Percentiles rank a stretch among this genome's conserved stretches.
Conservation (phyloP, 2,888 invertebrate species). For the Phyllotreta cruciferae region DNA sequence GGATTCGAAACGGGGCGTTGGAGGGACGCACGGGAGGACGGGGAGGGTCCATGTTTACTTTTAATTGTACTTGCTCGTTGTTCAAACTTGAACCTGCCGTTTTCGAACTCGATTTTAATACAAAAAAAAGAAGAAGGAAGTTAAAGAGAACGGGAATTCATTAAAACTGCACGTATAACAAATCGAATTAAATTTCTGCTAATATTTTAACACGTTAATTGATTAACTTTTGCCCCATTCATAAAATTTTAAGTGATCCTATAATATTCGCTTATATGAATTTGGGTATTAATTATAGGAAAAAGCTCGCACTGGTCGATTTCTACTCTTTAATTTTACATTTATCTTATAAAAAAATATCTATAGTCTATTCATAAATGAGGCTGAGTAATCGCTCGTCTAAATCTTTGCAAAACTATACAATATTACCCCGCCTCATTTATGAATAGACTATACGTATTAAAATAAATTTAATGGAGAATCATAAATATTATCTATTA, state of each 20-base stretch:
- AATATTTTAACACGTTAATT: neutral
- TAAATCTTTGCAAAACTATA: no score
- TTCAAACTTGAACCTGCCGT: slow-evolving; percentile 55
- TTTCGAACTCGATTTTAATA: slow-evolving; percentile 45
- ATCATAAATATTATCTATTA: no score
- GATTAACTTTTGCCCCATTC: neutral
- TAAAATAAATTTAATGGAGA: no score
- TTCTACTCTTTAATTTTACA: neutral
- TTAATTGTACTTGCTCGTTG: slow-evolving; percentile 54
- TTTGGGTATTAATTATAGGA: no score
- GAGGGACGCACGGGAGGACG: neutral
- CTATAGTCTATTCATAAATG: no score
- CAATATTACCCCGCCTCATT: no score
- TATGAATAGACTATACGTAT: no score
- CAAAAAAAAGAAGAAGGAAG: slow-evolving; percentile 25
- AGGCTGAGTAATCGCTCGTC: no score
- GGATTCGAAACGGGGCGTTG: slow-evolving; percentile 42
- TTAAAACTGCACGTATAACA: slow-evolving; percentile 49
- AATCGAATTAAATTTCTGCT: neutral
- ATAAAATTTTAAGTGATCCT: no score
- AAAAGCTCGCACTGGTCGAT: neutral
- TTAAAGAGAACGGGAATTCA: slow-evolving; percentile 46
- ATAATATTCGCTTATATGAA: no score
- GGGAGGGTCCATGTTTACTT: slow-evolving; percentile 46
- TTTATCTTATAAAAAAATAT: neutral